Evolutionary conservation across 1,140 invertebrate genomes (phyloP).

Genomic region (Kradibia gibbosae): DNA sequence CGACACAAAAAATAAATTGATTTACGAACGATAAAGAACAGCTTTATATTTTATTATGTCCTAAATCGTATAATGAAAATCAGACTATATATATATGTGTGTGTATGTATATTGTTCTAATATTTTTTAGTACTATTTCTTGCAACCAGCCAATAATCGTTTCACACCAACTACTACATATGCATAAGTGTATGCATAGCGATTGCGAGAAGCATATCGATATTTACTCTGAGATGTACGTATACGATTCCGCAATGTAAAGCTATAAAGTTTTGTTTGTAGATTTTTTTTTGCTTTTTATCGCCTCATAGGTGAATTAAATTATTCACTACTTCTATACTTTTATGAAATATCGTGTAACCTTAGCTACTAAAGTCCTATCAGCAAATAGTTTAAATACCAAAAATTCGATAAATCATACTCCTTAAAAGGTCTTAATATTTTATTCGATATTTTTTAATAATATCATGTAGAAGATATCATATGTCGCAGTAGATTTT

Average conservation of each 20-base stretch:
- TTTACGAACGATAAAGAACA: conserved; percentile 37
- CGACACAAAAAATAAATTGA: conserved; percentile 12
- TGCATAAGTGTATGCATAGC: not conserved
- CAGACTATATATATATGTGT: not conserved
- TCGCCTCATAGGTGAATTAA: conserved; percentile 44
- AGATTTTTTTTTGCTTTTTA: conserved; percentile 45
- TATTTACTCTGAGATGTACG: not conserved
- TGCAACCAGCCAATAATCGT: not conserved
- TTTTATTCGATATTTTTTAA: too few species aligned
- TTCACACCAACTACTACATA: not conserved
- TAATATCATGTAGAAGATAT: too few species aligned
- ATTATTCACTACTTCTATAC: conserved; percentile 30
- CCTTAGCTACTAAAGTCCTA: conserved; percentile 15
- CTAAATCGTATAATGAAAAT: conserved; percentile 23
- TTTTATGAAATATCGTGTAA: conserved; percentile 27
- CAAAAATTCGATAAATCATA: not conserved
- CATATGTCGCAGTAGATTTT: too few species aligned
- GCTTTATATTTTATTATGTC: conserved; percentile 20
- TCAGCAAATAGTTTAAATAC: not conserved
- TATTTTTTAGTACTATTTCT: conserved; percentile 22
- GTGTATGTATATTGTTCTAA: not conserved
- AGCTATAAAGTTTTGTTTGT: conserved; percentile 18
- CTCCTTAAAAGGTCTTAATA: too few species aligned
- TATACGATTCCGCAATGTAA: not conserved
- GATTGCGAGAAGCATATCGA: not conserved